Evolutionary conservation across 2,797 vertebrate genomes (phyloP).

Genomic region (Rhincodon typus): DNA sequence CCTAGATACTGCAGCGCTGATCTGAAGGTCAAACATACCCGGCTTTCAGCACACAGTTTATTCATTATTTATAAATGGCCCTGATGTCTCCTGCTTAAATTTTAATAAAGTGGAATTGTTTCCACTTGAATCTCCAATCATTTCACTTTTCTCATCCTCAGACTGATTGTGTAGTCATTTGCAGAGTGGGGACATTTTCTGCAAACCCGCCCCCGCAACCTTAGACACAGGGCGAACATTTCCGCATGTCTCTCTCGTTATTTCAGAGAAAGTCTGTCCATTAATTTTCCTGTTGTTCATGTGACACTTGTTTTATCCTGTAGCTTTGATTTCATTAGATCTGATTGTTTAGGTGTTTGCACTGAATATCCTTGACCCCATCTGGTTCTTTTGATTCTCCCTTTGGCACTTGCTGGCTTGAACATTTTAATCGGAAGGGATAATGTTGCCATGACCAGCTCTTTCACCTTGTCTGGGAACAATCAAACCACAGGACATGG

Average conservation of each 20-base stretch:
- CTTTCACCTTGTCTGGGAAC: neutral
- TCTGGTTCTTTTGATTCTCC: neutral
- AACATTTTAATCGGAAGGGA: neutral
- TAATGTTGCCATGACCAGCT: neutral
- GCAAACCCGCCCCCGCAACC: no score
- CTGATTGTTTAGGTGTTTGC: neutral
- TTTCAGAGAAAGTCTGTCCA: no score
- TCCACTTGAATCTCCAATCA: neutral
- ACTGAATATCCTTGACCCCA: neutral
- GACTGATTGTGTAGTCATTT: neutral
- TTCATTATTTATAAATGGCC: neutral
- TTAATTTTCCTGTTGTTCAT: neutral
- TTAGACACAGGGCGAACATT: neutral
- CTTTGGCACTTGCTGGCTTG: neutral
- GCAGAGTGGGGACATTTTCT: neutral
- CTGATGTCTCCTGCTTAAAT: neutral
- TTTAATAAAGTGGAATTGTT: neutral
- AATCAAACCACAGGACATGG: neutral
- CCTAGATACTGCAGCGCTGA: neutral
- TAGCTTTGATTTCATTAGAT: neutral
- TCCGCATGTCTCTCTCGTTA: neutral
- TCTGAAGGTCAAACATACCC: conserved; percentile 3
- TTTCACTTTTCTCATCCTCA: neutral
- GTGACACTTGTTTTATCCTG: neutral
- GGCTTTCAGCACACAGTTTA: neutral